Evolutionary conservation across 2,797 vertebrate species (phyloP).

Genomic region (Halcyon badia): DNA sequence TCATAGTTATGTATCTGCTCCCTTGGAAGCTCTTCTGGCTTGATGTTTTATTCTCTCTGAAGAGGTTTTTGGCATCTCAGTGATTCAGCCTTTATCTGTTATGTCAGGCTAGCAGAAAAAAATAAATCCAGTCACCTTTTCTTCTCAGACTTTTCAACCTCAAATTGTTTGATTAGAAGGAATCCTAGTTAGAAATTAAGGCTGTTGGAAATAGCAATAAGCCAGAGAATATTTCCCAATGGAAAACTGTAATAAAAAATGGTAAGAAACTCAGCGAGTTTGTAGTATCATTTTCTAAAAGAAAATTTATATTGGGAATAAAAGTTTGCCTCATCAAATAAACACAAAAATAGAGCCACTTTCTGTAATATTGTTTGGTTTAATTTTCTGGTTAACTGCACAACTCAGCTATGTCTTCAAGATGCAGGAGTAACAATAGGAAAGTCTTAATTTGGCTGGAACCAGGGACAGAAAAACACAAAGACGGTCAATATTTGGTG

Average conservation of each 20-base stretch:
- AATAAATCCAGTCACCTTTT: background rate
- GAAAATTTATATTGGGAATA: background rate
- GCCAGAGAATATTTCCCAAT: background rate
- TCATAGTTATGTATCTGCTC: background rate
- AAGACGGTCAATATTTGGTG: background rate
- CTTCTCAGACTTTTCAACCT: background rate
- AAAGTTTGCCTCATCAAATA: background rate
- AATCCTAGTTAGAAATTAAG: background rate
- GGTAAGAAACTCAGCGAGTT: background rate
- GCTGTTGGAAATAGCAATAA: background rate
- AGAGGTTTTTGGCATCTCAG: background rate
- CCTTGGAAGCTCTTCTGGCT: background rate
- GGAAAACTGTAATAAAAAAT: background rate
- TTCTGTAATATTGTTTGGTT: background rate
- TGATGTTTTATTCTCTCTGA: slow-evolving; percentile 7
- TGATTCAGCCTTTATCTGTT: background rate
- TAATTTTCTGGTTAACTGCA: background rate
- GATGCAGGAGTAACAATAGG: background rate
- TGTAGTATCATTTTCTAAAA: background rate
- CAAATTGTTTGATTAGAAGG: background rate
- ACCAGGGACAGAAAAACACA: background rate
- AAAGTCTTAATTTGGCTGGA: background rate
- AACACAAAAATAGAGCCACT: background rate
- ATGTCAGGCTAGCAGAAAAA: background rate
- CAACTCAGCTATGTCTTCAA: background rate